Conservation (phyloP, 2,797 vertebrate species). For the Oreochromis mossambicus region DNA sequence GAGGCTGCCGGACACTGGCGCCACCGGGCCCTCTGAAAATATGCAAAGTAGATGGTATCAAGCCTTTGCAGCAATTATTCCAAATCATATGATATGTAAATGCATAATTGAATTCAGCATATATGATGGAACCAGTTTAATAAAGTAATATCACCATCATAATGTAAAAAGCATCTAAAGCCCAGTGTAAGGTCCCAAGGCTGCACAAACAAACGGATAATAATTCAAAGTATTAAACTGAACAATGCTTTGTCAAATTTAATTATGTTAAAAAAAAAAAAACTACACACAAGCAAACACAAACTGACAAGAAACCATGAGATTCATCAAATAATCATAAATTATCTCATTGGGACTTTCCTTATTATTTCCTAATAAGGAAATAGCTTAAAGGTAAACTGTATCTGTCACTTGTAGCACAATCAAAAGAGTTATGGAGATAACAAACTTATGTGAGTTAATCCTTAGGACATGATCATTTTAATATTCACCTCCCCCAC, state of each 20-base stretch:
- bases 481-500: not conserved
- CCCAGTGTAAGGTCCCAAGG: not conserved
- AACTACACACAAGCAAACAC: not conserved
- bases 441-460: not conserved
- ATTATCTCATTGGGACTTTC: not conserved
- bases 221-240: not conserved
- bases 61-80: not conserved
- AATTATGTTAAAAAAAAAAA: not conserved
- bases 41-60: not conserved
- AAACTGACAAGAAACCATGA: not conserved
- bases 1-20: too few species aligned
- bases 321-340: not conserved
- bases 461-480: not conserved
- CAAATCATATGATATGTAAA: not conserved
- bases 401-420: not conserved
- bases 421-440: not conserved
- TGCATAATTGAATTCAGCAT: not conserved
- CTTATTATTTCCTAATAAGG: not conserved
- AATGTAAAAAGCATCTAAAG: rapidly evolving
- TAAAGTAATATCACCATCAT: not conserved
- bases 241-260: not conserved
- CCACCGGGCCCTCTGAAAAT: not conserved
- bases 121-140: not conserved
- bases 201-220: not conserved
- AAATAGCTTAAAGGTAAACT: not conserved